Conservation (phyloP, 2,797 vertebrate species). For the Alcedo atthis region DNA sequence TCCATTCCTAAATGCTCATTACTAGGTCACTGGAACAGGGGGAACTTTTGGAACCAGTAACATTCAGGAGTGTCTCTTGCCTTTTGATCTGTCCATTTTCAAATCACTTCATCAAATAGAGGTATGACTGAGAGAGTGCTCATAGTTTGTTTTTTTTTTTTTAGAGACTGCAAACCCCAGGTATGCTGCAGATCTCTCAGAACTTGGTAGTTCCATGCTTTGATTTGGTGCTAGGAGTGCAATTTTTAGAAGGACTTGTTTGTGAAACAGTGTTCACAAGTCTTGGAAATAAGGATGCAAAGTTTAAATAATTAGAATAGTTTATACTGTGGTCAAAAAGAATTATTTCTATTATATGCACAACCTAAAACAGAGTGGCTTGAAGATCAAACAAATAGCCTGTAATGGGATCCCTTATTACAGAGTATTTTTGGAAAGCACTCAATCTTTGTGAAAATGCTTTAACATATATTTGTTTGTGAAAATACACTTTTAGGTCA, state of each 20-base stretch:
- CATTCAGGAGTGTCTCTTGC: constrained; percentile 89
- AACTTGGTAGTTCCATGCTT: background rate
- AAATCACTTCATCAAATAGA: constrained; percentile 95
- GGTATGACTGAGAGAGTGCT: constrained; percentile 75
- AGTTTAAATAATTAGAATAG: background rate
- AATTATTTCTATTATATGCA: background rate
- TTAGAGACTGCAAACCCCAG: background rate
- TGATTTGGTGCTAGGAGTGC: background rate
- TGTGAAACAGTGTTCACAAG: background rate
- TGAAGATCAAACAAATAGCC: background rate
- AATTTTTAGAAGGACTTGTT: background rate
- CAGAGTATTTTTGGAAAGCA: background rate
- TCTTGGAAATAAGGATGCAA: background rate
- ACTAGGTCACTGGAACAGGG: constrained; percentile 88
- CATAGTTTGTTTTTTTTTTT: background rate
- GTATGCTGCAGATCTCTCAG: background rate
- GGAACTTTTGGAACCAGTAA: constrained; percentile 93
- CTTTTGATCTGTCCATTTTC: constrained; percentile 94
- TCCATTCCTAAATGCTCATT: background rate
- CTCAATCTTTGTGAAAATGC: background rate
- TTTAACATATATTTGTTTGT: background rate
- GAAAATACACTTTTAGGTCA: background rate
- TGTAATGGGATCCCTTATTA: background rate
- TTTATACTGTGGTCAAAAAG: background rate
- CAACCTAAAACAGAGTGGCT: background rate